These are phyloP conservation scores for Chymomyza amoena DNA, from an alignment of 2,888 invertebrate genomes.

Conservation along the genomic window DNA sequence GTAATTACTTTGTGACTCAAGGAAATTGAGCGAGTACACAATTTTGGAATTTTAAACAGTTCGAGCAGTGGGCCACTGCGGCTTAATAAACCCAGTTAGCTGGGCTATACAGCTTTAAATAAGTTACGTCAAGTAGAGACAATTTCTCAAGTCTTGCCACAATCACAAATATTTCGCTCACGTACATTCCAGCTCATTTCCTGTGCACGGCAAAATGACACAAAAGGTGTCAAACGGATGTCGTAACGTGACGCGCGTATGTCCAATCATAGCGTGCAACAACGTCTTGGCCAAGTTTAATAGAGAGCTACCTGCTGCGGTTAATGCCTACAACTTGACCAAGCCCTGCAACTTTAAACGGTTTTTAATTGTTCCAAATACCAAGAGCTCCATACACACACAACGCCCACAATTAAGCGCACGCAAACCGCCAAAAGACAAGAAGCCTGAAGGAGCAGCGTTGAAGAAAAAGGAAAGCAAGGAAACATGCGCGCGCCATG, in stretches of 20 bases:
- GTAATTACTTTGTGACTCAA: constrained; percentile 73
- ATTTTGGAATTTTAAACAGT: constrained; percentile 65
- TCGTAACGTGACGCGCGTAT: constrained; percentile 67
- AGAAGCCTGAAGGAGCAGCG: constrained; percentile 22
- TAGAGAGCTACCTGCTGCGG: neutral
- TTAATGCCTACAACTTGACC: constrained; percentile 21
- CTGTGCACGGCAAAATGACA: constrained; percentile 38
- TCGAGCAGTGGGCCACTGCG: constrained; percentile 5
- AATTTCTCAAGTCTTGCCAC: neutral
- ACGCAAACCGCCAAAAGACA: constrained; percentile 51
- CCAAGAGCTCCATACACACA: constrained; percentile 30
- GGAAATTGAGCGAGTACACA: constrained; percentile 76
- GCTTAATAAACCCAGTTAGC: constrained; percentile 31
- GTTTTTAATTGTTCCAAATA: constrained; percentile 70
- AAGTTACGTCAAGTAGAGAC: constrained; percentile 33
- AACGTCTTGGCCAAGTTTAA: neutral
- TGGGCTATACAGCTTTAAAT: constrained; percentile 11
- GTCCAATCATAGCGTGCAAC: constrained; percentile 37
- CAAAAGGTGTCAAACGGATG: constrained; percentile 74
- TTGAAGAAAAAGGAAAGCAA: constrained; percentile 14
- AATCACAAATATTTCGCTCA: constrained; percentile 46
- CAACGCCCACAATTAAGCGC: constrained; percentile 55
- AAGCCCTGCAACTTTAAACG: constrained; percentile 63
- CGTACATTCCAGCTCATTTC: constrained; percentile 72
- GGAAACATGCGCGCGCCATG: constrained; percentile 50